Conservation (phyloP, 2,113 vertebrate genomes). For the Hemichromis elongatus region DNA sequence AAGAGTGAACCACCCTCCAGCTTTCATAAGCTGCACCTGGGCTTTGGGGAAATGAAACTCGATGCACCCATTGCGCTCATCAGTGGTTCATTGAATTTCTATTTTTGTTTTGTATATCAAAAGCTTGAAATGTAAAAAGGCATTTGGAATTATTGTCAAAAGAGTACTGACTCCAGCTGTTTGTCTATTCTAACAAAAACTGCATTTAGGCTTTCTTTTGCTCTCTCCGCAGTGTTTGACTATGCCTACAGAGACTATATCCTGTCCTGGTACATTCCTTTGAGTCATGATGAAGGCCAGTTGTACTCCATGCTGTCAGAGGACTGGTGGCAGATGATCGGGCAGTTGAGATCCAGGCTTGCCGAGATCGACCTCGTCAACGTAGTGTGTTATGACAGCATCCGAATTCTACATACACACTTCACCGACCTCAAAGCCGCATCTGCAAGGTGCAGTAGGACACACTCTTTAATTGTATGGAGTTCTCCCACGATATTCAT, state of each 20-base stretch:
- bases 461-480: not conserved
- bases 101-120: not conserved
- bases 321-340: slow-evolving; percentile 94
- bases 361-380: slow-evolving; percentile 89
- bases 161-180: not conserved
- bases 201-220: not conserved
- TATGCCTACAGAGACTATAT: slow-evolving; percentile 94
- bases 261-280: slow-evolving; percentile 88
- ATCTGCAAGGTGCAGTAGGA: slow-evolving; percentile 79
- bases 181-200: not conserved
- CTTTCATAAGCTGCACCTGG: not conserved
- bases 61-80: not conserved
- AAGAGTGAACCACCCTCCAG: not conserved
- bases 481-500: not conserved
- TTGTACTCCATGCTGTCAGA: slow-evolving; percentile 91
- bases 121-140: not conserved
- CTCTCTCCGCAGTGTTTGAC: slow-evolving; percentile 85
- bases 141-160: not conserved
- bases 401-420: slow-evolving; percentile 86
- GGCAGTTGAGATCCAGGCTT: slow-evolving; percentile 82
- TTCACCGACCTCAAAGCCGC: slow-evolving; percentile 97
- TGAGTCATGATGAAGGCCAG: slow-evolving; percentile 90
- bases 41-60: slow-evolving; percentile 9
- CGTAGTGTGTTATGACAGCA: slow-evolving; percentile 88
- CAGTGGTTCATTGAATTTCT: not conserved